phyloP scores from a whole-genome alignment of 2,797 vertebrate genomes.

The Kryptolebias ocellatus region DNA sequence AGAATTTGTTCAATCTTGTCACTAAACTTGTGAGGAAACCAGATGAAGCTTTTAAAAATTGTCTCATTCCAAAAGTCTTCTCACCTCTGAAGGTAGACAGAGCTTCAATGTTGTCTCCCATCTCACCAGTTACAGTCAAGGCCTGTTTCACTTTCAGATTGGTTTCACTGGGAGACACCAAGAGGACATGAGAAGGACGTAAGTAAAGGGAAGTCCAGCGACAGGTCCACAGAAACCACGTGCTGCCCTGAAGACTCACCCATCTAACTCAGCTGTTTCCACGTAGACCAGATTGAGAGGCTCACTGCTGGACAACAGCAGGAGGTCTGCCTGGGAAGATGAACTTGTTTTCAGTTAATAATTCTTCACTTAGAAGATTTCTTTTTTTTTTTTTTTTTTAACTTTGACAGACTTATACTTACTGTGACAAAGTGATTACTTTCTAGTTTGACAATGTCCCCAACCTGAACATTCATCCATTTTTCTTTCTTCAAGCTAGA shows the following conservation, averaged over 20 bases:
- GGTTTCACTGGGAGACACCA: slow-evolving; percentile 85
- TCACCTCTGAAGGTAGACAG: slow-evolving; percentile 88
- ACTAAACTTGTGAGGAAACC: neutral
- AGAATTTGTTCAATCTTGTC: too few relatives aligned
- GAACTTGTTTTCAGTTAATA: too few relatives aligned
- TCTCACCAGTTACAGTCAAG: slow-evolving; percentile 86
- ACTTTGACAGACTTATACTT: slow-evolving; percentile 58
- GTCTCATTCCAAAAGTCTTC: neutral
- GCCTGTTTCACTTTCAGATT: slow-evolving; percentile 97
- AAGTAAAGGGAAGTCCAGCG: slow-evolving; percentile 9
- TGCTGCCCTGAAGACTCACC: slow-evolving; percentile 66
- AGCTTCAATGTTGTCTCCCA: slow-evolving; percentile 83
- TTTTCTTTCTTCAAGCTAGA: slow-evolving; percentile 84
- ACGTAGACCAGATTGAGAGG: slow-evolving; percentile 90
- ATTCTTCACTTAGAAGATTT: too few relatives aligned
- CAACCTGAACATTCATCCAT: slow-evolving; percentile 95
- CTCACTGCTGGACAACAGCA: slow-evolving; percentile 93
- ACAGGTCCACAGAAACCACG: neutral
- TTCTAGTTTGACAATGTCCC: slow-evolving; percentile 92
- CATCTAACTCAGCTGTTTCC: slow-evolving; percentile 93
- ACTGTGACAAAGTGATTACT: slow-evolving; percentile 93
- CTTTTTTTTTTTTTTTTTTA: too few relatives aligned
- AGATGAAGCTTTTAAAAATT: too few relatives aligned
- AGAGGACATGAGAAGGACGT: slow-evolving; percentile 18
- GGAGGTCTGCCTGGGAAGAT: slow-evolving; percentile 87